Percentiles rank a stretch among this genome's conserved stretches.
Conservation (phyloP, 2,888 invertebrate genomes). For the Capitulum mitella region DNA sequence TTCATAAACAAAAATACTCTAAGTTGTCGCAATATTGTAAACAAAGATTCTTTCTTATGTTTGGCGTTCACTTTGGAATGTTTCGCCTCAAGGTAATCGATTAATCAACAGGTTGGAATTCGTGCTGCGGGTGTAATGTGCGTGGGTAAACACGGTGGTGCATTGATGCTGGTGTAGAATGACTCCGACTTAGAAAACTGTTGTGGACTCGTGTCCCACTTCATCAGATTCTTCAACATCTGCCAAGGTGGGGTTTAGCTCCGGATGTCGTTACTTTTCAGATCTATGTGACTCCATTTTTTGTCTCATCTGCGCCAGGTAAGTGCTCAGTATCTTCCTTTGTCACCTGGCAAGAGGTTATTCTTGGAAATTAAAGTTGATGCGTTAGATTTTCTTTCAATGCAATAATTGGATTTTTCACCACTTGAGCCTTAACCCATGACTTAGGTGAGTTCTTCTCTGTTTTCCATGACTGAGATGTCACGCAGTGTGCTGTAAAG, state of each 20-base stretch:
- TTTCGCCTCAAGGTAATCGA: conserved; percentile 19
- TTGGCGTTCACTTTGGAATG: not conserved
- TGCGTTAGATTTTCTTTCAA: too few relatives aligned
- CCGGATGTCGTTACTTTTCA: not conserved
- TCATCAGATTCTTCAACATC: not conserved
- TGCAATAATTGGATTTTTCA: too few relatives aligned
- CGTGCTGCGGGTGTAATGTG: not conserved
- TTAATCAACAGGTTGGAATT: conserved; percentile 21
- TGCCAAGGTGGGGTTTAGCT: not conserved
- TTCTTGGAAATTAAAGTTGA: too few relatives aligned
- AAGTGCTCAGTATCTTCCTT: not conserved
- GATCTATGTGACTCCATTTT: not conserved
- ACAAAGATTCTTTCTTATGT: too few relatives aligned
- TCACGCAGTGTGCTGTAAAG: too few relatives aligned
- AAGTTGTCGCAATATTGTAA: too few relatives aligned
- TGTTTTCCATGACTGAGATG: too few relatives aligned
- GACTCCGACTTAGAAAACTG: not conserved
- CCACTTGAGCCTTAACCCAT: too few relatives aligned
- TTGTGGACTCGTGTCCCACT: not conserved
- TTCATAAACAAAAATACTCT: too few relatives aligned
- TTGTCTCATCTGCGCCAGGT: not conserved
- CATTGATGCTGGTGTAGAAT: not conserved
- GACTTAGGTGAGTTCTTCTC: too few relatives aligned
- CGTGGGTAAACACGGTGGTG: not conserved
- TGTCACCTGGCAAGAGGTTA: not conserved